Percentiles rank a stretch among this genome's conserved stretches.
Conservation (phyloP, 2,888 invertebrate genomes). For the Griposia aprilina region DNA sequence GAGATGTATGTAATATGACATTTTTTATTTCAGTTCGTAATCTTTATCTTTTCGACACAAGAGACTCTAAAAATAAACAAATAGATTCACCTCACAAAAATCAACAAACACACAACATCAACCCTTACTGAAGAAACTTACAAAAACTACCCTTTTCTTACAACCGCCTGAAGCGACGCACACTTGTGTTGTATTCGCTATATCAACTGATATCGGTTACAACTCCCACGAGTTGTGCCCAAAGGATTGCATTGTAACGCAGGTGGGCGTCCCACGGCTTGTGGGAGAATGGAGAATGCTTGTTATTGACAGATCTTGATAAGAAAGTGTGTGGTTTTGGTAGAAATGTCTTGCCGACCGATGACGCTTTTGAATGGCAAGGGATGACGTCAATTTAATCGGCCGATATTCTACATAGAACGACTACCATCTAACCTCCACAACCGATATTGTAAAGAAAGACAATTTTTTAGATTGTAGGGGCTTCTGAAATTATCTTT, state of each 20-base stretch:
- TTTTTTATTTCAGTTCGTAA: too few species aligned
- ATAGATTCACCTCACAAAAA: not conserved
- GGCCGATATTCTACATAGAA: too few species aligned
- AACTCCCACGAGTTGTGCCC: conserved; percentile 46
- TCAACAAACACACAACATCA: conserved; percentile 12
- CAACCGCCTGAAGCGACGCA: conserved; percentile 42
- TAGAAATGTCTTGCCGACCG: too few species aligned
- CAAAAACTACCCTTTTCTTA: conserved; percentile 2
- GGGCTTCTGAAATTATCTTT: too few species aligned
- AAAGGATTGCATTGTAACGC: conserved; percentile 51
- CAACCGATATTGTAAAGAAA: too few species aligned
- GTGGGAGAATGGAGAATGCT: conserved; percentile 1
- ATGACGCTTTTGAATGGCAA: too few species aligned
- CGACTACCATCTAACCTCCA: too few species aligned
- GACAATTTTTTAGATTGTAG: too few species aligned
- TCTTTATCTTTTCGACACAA: too few species aligned
- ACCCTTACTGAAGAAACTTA: not conserved
- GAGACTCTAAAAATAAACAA: not conserved
- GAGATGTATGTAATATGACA: too few species aligned
- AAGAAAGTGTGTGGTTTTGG: conserved; percentile 2
- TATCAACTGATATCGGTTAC: conserved; percentile 39
- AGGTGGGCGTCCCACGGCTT: conserved; percentile 53
- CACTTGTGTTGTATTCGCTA: conserved; percentile 14
- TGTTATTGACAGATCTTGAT: conserved; percentile 36
- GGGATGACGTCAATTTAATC: too few species aligned